Conservation (phyloP, 2,797 vertebrate genomes). For the Chromobotia macracanthus region DNA sequence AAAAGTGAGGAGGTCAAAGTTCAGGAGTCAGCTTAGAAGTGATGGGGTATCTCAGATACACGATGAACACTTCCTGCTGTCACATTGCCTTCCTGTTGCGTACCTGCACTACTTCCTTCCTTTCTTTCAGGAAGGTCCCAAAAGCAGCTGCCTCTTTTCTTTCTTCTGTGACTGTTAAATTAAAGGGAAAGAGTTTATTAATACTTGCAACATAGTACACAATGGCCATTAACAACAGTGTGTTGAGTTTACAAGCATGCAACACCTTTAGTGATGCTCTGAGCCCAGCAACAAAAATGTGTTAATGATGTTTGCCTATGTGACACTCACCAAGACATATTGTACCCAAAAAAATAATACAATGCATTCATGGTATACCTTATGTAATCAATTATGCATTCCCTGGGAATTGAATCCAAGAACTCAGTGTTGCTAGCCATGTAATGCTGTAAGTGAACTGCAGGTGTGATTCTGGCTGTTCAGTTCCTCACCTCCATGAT, state of each 20-base stretch:
- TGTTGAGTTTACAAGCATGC: background rate
- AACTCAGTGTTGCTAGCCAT: background rate
- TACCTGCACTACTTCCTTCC: conserved; percentile 78
- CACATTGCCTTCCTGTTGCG: conserved; percentile 71
- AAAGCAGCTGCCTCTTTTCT: conserved; percentile 87
- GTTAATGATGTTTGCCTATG: too few species aligned
- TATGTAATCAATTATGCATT: too few species aligned
- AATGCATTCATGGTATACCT: too few species aligned
- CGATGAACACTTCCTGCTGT: conserved; percentile 48
- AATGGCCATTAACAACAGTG: too few species aligned
- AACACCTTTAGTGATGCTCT: too few species aligned
- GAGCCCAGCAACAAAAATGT: too few species aligned
- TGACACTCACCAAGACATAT: too few species aligned
- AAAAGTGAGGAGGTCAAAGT: too few species aligned
- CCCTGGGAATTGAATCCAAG: background rate
- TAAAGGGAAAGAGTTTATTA: background rate
- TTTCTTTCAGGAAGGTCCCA: conserved; percentile 85
- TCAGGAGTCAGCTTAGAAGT: background rate
- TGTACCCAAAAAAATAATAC: too few species aligned
- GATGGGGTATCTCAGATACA: background rate
- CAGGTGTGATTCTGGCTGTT: background rate
- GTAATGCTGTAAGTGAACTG: too few species aligned
- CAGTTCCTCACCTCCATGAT: conserved; percentile 87
- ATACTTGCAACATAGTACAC: background rate
- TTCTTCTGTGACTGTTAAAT: conserved; percentile 84